Conservation (phyloP, 2,797 vertebrate genomes). For the Cygnus olor region DNA sequence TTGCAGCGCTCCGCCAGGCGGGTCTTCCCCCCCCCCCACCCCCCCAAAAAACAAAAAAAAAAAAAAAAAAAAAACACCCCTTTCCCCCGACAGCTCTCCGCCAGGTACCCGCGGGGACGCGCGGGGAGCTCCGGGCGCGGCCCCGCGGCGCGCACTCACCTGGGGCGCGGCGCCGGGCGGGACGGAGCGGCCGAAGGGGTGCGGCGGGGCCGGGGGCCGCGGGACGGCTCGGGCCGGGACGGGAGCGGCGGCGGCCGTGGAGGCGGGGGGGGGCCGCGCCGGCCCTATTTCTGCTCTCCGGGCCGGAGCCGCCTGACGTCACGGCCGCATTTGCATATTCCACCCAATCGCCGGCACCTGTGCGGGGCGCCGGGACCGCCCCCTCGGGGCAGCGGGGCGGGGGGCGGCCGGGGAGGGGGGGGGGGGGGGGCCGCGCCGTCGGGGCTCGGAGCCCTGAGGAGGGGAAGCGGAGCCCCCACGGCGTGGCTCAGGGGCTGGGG, state of each 20-base stretch:
- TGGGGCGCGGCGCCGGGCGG: not conserved
- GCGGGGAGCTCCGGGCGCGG: too few species aligned
- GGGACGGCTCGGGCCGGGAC: too few species aligned
- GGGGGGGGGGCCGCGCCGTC: not conserved
- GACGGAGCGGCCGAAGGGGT: not conserved
- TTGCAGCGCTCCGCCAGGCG: too few species aligned
- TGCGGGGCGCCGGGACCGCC: constrained; percentile 28
- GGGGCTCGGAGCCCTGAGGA: too few species aligned
- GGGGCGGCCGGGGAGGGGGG: not conserved
- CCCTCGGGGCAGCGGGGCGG: not conserved
- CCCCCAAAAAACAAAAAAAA: too few species aligned
- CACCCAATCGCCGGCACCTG: constrained; percentile 83
- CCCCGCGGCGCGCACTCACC: not conserved
- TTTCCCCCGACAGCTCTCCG: too few species aligned
- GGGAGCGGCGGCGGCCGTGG: not conserved
- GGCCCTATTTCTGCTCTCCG: constrained; percentile 91
- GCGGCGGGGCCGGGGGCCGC: too few species aligned
- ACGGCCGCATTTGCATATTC: constrained; percentile 81
- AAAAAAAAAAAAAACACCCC: too few species aligned
- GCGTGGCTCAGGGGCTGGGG: too few species aligned
- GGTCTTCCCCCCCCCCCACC: too few species aligned
- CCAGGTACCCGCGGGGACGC: too few species aligned
- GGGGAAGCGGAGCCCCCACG: not conserved
- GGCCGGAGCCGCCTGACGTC: constrained; percentile 90
- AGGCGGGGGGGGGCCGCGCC: constrained; percentile 60